phyloP scores from a whole-genome alignment of 2,797 vertebrate genomes.

The Hyperoplus immaculatus region DNA sequence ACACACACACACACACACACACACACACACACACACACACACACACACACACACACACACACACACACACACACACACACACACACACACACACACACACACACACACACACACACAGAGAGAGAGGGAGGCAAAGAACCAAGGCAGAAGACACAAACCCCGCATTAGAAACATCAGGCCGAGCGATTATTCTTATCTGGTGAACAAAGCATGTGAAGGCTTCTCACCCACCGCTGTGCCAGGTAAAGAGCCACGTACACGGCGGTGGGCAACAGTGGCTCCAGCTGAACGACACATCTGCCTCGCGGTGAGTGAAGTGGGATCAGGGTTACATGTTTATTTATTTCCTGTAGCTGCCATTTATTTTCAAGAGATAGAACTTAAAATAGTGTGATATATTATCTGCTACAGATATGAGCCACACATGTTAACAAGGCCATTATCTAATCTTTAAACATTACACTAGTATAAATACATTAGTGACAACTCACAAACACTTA shows the following conservation, averaged over 20 bases:
- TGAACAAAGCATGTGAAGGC: slow-evolving; percentile 77
- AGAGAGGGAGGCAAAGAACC: slow-evolving; percentile 10
- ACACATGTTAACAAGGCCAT: not conserved
- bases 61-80: slow-evolving; percentile 18
- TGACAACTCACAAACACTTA: not conserved
- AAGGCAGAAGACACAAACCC: slow-evolving; percentile 51
- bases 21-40: slow-evolving; percentile 23
- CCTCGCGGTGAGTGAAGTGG: not conserved
- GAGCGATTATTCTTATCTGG: slow-evolving; percentile 89
- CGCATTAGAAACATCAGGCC: slow-evolving; percentile 67
- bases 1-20: slow-evolving; percentile 47
- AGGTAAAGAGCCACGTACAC: not conserved
- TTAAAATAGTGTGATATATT: not conserved
- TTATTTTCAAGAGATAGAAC: not conserved
- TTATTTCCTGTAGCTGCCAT: not conserved
- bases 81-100: slow-evolving; percentile 48
- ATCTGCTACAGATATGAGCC: not conserved
- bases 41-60: slow-evolving; percentile 6
- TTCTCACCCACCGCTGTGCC: slow-evolving; percentile 43
- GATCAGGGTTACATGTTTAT: not conserved
- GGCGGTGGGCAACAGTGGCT: not conserved
- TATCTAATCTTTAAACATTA: not conserved
- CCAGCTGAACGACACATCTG: slow-evolving; percentile 11
- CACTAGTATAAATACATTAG: not conserved
- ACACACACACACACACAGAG: slow-evolving; percentile 50